Base-by-base conservation (phyloP, 1,140 invertebrate species). In the Trypoxylus dichotomus region DNA sequence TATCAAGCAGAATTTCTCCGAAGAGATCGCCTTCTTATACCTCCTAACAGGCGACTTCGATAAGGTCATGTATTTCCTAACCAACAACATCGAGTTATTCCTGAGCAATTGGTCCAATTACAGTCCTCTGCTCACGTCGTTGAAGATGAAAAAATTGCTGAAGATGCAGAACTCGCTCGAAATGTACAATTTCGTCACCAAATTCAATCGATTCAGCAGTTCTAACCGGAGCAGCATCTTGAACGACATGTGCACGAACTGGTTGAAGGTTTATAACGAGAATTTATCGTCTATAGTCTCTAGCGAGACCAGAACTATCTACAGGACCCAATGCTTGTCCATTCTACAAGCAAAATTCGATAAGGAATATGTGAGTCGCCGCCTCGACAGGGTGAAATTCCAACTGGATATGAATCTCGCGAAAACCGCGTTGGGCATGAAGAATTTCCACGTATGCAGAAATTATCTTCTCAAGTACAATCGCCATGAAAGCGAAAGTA, bases 91-190 rank as follows among this genome's bases (percentile, higher is more conserved):
- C 1, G 84, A 84, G n/a, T 79, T 79, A 13, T 86, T 86, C 74
- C 81, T 89, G 47, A 82, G 85, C 2, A 82, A 87, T 29, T 91
- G 89, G 90, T 81, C 86, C n/a, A 82, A 82, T 15, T 41, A 88
- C 2, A 87, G 85, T 82, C 85, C 87, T 0, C 80, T 88, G 1
- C 86, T 85, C 8, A 79, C 81, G 0, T 86, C 87, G 54, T 47
- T 86, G 3, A 83, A 86, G 80, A 81, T 83, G 1, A 78, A 81
- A 0, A 86, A 87, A 74, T 21, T 90, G 0, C 76, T 86, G 3
- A 87, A 87, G 72, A 63, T 89, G 0, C 84, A 86, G 8, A 85
- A 68, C 24, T 42, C 76, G 13, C 54, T 73, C 21, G 77, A 75
- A 13, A 78, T 79, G 10, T 27, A 77, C 21, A 68, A 21, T n/a